These are phyloP conservation scores for Apodemus agrarius DNA, from an alignment of 2,797 vertebrate species.

Conservation along the genomic window DNA sequence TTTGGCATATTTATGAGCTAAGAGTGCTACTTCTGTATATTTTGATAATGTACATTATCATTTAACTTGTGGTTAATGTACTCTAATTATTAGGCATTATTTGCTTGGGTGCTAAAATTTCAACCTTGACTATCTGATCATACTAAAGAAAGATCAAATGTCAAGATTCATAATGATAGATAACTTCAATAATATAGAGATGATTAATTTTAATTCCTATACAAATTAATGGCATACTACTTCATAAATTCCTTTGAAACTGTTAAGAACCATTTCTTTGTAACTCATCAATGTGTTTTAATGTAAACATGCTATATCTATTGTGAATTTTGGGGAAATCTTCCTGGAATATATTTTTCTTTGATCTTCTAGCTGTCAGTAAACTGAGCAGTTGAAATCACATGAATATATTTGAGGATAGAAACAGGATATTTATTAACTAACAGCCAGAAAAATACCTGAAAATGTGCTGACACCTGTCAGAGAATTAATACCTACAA, in stretches of 20 bases:
- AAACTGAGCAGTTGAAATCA: background rate
- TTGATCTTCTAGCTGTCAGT: background rate
- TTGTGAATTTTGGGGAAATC: background rate
- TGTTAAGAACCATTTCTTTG: background rate
- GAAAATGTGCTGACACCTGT: background rate
- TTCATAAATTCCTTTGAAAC: background rate
- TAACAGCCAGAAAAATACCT: background rate
- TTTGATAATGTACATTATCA: background rate
- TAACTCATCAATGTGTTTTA: slow-evolving; percentile 1
- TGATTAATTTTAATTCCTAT: background rate
- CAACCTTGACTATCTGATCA: background rate
- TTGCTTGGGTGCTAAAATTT: background rate
- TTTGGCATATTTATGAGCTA: background rate
- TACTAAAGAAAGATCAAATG: background rate
- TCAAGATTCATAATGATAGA: background rate
- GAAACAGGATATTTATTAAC: background rate
- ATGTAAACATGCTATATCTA: background rate
- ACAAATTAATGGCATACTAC: background rate
- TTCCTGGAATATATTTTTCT: slow-evolving; percentile 50
- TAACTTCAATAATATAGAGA: background rate
- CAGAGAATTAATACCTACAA: background rate
- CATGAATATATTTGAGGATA: background rate
- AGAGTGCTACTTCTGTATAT: background rate
- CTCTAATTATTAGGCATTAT: background rate
- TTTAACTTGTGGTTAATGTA: slow-evolving; percentile 3